A percentile compares a stretch with the other conserved stretches of the same genome.
Conservation (phyloP, 2,113 vertebrate species). For the Pseudopodoces humilis region DNA sequence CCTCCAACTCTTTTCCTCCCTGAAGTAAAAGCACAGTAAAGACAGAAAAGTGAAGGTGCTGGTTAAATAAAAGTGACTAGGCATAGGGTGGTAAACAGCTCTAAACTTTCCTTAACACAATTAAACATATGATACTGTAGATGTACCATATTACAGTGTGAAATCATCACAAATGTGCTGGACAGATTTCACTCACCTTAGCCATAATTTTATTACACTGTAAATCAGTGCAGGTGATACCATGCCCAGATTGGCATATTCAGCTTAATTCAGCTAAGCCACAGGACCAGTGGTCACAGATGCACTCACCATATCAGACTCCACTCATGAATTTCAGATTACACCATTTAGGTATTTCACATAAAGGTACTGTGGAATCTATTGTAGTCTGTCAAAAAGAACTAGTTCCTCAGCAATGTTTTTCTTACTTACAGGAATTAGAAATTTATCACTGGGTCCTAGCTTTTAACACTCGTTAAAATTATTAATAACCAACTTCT, state of each 20-base stretch:
- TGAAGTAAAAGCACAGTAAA: background rate
- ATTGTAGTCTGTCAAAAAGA: background rate
- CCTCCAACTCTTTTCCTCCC: background rate
- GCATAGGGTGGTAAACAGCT: background rate
- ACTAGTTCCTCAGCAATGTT: background rate
- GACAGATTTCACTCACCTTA: slow-evolving; percentile 38
- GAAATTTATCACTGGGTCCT: background rate
- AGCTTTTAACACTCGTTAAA: background rate
- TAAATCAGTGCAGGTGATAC: slow-evolving; percentile 41
- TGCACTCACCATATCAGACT: background rate
- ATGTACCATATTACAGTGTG: background rate
- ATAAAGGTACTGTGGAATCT: slow-evolving; percentile 31
- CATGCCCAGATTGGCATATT: background rate
- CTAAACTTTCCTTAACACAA: background rate
- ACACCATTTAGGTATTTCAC: background rate
- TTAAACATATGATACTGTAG: background rate
- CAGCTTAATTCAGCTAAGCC: slow-evolving; percentile 33
- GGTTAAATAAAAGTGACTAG: background rate
- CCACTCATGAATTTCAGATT: slow-evolving; percentile 5
- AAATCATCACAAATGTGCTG: slow-evolving; percentile 36
- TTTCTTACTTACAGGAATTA: background rate
- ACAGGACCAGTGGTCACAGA: background rate
- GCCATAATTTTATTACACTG: slow-evolving; percentile 31
- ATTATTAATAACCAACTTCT: background rate
- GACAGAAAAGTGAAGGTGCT: background rate